Evolutionary conservation across 2,113 vertebrate species (phyloP).

Genomic region (Zosterops hypoxanthus): DNA sequence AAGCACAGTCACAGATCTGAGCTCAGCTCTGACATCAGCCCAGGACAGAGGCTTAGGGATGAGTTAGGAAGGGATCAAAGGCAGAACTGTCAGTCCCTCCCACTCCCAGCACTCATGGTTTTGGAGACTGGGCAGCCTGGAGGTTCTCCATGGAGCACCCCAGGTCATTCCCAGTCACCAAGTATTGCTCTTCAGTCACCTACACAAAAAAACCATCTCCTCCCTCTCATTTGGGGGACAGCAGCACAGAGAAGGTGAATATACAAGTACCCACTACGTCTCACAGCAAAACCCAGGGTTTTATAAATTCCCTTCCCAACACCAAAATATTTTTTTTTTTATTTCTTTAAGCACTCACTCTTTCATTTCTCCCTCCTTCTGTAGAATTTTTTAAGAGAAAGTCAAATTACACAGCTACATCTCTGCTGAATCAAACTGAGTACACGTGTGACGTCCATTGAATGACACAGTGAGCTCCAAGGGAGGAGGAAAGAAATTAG

Average conservation of each 20-base stretch:
- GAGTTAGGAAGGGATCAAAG: not conserved
- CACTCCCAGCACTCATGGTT: not conserved
- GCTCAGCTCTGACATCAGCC: not conserved
- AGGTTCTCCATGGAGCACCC: not conserved
- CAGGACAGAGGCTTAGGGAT: not conserved
- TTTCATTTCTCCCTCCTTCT: not conserved
- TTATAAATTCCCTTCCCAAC: not conserved
- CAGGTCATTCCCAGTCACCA: not conserved
- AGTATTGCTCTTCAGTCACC: not conserved
- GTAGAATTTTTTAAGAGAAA: not conserved
- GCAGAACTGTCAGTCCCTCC: not conserved
- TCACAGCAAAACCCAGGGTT: not conserved
- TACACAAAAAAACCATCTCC: not conserved
- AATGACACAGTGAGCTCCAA: not conserved
- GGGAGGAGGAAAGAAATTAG: conserved; percentile 15
- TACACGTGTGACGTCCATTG: not conserved
- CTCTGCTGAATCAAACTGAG: not conserved
- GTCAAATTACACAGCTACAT: not conserved
- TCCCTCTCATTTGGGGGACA: not conserved
- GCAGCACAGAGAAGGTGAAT: not conserved
- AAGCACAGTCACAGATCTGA: not conserved
- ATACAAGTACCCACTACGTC: not conserved
- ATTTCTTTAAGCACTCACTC: not conserved
- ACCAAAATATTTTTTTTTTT: not conserved
- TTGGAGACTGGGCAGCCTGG: not conserved